Percentiles rank a stretch among this genome's conserved stretches.
These are phyloP conservation scores for Auanema sp. DNA, from an alignment of 2,888 invertebrate species.

Conservation along the genomic window DNA sequence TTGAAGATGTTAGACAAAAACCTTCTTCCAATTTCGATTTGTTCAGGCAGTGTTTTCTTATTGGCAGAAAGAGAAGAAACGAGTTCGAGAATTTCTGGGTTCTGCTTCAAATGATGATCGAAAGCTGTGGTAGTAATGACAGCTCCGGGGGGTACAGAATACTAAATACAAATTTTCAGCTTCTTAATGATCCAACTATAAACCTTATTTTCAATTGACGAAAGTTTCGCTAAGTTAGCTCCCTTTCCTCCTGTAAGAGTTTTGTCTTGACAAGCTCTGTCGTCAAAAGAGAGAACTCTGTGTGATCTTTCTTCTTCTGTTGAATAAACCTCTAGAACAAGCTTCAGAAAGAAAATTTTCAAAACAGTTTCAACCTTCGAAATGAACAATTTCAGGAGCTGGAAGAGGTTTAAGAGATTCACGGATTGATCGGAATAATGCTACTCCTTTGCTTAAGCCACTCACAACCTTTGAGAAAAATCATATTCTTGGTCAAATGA, in stretches of 20 bases:
- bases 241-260: constrained; percentile 79
- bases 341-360: neutral
- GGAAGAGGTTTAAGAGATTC: constrained; percentile 12
- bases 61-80: constrained; percentile 3
- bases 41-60: constrained; percentile 9
- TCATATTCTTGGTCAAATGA: no score
- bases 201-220: constrained; percentile 61
- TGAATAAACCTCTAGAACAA: constrained; percentile 10
- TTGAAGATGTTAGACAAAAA: constrained; percentile 1
- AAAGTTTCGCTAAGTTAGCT: constrained; percentile 75
- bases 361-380: constrained; percentile 24
- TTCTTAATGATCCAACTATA: neutral
- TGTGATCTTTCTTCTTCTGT: constrained; percentile 21
- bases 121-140: constrained; percentile 51
- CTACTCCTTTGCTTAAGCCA: constrained; percentile 28
- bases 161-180: constrained; percentile 36
- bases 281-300: constrained; percentile 40
- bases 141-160: constrained; percentile 47
- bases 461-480: constrained; percentile 12
- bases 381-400: constrained; percentile 9
- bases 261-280: constrained; percentile 58
- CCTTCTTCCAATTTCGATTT: constrained; percentile 13
- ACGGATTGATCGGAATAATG: constrained; percentile 21
- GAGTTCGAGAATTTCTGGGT: constrained; percentile 24
- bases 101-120: constrained; percentile 30